Base-by-base conservation (phyloP, 2,797 vertebrate genomes). In the Sebastes jordani region DNA sequence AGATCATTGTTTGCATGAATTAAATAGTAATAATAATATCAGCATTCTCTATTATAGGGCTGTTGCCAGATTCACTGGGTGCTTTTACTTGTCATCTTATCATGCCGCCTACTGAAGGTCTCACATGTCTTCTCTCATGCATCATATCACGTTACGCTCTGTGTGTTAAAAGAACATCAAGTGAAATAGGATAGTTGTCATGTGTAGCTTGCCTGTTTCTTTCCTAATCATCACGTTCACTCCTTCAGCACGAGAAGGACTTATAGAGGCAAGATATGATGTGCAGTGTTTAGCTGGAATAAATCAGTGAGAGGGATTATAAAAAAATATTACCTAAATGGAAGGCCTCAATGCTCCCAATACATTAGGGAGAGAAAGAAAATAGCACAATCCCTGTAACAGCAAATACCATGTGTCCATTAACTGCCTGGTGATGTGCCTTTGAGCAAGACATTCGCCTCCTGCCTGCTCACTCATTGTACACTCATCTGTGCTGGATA, bases 361-460 rank as follows among this genome's bases (percentile, higher is more conserved):
- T 18, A 66, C 60, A 29, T 32, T 23, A 62, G 18, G 32, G 18
- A 59, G 20, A 20, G 22, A 61, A 16, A 38, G 4, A 13, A 23
- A 42, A 34, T n/a, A 16, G 34, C 23, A 73, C 38, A 62, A n/a
- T 72, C 49, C 3, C 9, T 66, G 46, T 22, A 58, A 52, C 32
- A 66, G 23, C 30, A 66, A 59, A 74, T n/a, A 55, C 23, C 23
- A 22, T 67, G 11, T 62, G 63, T 83, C 23, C 23, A 42, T 72
- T 70, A n/a, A 56, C 18, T 36, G 42, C 52, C 38, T 58, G 56
- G 4, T 60, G 34, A 42, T 68, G 74, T 73, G 54, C 74, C 78
- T 76, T 63, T 76, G 38, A 84, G 75, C 56, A 32, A 70, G n/a
- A 61, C 60, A 67, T 72, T 70, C 14, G 49, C 32, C 27, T 66